phyloP scores from a whole-genome alignment of 2,888 invertebrate genomes.

The Adela reaumurella region DNA sequence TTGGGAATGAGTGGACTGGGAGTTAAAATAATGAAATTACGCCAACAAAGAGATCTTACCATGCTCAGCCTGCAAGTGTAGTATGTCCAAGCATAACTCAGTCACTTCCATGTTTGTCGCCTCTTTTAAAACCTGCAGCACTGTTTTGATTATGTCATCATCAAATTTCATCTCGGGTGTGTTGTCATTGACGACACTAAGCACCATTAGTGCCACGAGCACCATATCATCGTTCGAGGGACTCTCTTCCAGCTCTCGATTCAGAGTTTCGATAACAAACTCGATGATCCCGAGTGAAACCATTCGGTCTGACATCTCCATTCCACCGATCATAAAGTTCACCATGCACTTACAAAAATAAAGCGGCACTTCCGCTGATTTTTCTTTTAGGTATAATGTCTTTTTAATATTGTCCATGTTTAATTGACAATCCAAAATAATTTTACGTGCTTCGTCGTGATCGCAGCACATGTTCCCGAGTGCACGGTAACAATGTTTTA shows the following conservation, averaged over 20 bases:
- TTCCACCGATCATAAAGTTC: constrained; percentile 75
- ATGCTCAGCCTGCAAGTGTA: constrained; percentile 74
- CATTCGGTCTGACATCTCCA: constrained; percentile 59
- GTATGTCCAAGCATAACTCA: constrained; percentile 71
- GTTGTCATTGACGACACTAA: constrained; percentile 62
- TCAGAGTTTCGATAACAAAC: constrained; percentile 49
- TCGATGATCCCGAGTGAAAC: constrained; percentile 53
- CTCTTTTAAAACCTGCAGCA: constrained; percentile 61
- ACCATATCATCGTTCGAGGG: constrained; percentile 54
- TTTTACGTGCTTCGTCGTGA: constrained; percentile 66
- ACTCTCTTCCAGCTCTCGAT: constrained; percentile 38
- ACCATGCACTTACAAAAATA: constrained; percentile 71
- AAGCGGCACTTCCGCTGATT: constrained; percentile 57
- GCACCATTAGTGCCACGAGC: constrained; percentile 53
- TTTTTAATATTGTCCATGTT: no score
- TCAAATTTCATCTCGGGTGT: constrained; percentile 57
- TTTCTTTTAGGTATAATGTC: no score
- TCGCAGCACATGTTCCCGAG: constrained; percentile 88
- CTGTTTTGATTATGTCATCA: constrained; percentile 49
- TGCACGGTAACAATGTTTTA: constrained; percentile 76
- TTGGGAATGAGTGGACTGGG: no score
- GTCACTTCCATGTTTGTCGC: constrained; percentile 70
- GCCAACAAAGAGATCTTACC: no score
- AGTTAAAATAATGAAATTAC: no score
- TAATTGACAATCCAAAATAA: constrained; percentile 46